Percentiles rank a stretch among this genome's conserved stretches.
Evolutionary conservation across 2,113 vertebrate genomes (phyloP).

Genomic region (Forbesichthys papilliferus): DNA sequence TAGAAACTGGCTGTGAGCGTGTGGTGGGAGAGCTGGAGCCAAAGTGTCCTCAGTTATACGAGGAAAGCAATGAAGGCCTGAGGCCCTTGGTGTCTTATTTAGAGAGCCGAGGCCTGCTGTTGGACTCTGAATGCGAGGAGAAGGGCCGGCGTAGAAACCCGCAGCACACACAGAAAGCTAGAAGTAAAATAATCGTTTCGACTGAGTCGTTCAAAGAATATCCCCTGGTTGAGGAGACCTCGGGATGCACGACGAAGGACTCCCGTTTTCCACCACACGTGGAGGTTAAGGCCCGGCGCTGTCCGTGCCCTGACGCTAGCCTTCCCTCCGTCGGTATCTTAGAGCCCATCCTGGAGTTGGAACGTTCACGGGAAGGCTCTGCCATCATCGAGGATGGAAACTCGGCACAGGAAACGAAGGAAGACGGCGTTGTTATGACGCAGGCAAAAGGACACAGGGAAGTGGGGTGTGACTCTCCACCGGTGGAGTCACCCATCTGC

Average conservation of each 20-base stretch:
- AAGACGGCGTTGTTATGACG: slow-evolving; percentile 13
- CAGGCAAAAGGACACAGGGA: slow-evolving; percentile 21
- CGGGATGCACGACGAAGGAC: neutral
- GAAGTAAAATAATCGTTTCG: slow-evolving; percentile 4
- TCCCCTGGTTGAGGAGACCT: slow-evolving; percentile 1
- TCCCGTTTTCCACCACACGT: slow-evolving; percentile 12
- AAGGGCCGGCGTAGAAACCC: neutral
- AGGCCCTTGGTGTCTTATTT: slow-evolving; percentile 2
- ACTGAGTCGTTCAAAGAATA: slow-evolving; percentile 9
- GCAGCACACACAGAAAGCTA: slow-evolving; percentile 2
- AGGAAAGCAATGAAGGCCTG: neutral
- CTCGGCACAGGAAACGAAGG: slow-evolving; percentile 4
- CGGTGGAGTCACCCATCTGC: slow-evolving; percentile 7
- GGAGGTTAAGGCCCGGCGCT: slow-evolving; percentile 3
- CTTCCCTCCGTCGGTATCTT: slow-evolving; percentile 42
- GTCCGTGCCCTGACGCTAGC: slow-evolving; percentile 35
- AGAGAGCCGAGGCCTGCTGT: slow-evolving; percentile 17
- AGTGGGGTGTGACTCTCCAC: slow-evolving; percentile 1
- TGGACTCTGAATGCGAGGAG: slow-evolving; percentile 16
- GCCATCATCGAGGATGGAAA: slow-evolving; percentile 18
- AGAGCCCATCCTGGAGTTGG: slow-evolving; percentile 61
- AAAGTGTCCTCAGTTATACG: slow-evolving; percentile 5
- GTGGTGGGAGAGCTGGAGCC: slow-evolving; percentile 8
- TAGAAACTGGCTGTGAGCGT: neutral
- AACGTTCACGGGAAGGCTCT: slow-evolving; percentile 30